phyloP scores from a whole-genome alignment of 2,797 vertebrate species.

The Lemur catta region DNA sequence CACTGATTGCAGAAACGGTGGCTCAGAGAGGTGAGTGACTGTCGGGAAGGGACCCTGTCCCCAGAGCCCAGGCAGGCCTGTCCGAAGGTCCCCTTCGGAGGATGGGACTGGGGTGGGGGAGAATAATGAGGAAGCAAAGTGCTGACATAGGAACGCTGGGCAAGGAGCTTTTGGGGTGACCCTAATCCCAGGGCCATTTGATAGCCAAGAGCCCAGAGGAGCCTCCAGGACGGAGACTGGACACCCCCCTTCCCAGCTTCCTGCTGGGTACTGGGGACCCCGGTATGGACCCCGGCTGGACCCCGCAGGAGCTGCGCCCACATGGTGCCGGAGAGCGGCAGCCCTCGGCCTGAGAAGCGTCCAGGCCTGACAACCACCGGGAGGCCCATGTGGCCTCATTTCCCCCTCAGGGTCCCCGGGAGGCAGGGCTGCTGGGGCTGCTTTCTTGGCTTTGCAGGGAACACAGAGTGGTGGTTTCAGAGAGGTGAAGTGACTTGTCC shows the following conservation, averaged over 20 bases:
- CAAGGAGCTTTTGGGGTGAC: not conserved
- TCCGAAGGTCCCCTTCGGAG: not conserved
- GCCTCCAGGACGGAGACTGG: not conserved
- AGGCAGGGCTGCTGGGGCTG: not conserved
- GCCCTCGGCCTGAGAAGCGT: not conserved
- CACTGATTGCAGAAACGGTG: not conserved
- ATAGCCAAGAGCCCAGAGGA: not conserved
- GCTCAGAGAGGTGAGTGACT: not conserved
- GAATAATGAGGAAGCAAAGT: not conserved
- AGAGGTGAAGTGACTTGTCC: not conserved
- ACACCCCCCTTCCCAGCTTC: not conserved
- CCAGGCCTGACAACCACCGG: not conserved
- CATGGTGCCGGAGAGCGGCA: too few relatives aligned
- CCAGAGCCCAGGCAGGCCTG: not conserved
- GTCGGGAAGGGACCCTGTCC: not conserved
- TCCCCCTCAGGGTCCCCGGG: not conserved
- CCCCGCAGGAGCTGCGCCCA: not conserved
- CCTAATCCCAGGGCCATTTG: not conserved
- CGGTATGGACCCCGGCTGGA: not conserved
- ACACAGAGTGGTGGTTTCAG: not conserved
- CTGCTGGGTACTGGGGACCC: accelerated
- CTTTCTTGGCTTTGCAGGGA: not conserved
- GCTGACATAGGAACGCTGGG: too few relatives aligned
- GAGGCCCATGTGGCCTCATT: not conserved
- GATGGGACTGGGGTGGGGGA: not conserved